A percentile compares a stretch with the other conserved stretches of the same genome.
phyloP scores from a whole-genome alignment of 2,113 vertebrate species.

The Hucho hucho region DNA sequence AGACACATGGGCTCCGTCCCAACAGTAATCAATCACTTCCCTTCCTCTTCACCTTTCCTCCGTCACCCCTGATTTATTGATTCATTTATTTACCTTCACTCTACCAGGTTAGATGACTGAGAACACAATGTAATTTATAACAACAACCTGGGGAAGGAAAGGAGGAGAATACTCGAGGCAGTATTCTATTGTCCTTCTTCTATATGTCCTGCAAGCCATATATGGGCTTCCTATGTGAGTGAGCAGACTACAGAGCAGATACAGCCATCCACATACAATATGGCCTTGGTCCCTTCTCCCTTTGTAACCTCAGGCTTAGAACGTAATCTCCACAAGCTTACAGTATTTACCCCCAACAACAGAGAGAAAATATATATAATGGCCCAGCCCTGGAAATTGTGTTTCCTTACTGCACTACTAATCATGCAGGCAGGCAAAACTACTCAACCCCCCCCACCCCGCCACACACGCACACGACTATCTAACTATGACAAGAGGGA shows the following conservation, averaged over 20 bases:
- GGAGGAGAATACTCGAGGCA: background rate
- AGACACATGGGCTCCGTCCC: conserved; percentile 35
- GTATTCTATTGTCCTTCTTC: background rate
- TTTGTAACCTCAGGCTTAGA: conserved; percentile 41
- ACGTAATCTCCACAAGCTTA: conserved; percentile 39
- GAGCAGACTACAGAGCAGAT: no score
- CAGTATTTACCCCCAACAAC: conserved; percentile 44
- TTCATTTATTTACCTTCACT: no score
- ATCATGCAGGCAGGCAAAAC: background rate
- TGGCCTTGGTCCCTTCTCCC: conserved; percentile 5
- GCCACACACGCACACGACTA: background rate
- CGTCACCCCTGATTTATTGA: no score
- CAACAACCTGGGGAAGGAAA: background rate
- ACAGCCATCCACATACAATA: no score
- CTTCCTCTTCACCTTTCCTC: conserved; percentile 32
- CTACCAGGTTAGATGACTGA: no score
- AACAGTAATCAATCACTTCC: conserved; percentile 48
- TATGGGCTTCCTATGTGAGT: background rate
- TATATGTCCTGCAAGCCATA: background rate
- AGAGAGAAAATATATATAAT: conserved; percentile 19
- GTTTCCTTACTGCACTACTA: conserved; percentile 3
- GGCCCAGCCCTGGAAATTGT: conserved; percentile 16
- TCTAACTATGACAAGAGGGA: background rate
- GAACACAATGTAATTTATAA: no score
- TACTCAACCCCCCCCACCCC: background rate